Conservation (phyloP, 2,113 vertebrate genomes). For the Oreotragus oreotragus region DNA sequence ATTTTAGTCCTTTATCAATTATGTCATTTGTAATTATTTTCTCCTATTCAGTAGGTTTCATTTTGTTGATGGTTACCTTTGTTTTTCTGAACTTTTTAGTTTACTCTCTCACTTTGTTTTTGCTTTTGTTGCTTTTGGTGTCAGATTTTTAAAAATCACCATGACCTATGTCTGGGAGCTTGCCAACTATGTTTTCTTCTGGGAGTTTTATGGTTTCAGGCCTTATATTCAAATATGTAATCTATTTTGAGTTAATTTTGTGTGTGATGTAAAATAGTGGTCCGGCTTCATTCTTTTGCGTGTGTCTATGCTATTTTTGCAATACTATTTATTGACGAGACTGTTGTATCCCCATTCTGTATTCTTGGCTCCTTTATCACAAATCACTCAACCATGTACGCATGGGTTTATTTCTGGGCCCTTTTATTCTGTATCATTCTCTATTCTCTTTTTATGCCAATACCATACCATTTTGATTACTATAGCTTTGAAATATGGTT, state of each 20-base stretch:
- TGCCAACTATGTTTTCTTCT: not conserved
- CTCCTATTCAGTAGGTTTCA: not conserved
- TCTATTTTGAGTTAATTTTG: not conserved
- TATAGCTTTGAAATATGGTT: not conserved
- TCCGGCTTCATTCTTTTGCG: not conserved
- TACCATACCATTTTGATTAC: not conserved
- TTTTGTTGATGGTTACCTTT: not conserved
- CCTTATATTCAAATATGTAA: not conserved
- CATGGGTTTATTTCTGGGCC: not conserved
- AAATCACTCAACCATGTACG: not conserved
- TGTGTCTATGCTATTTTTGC: not conserved
- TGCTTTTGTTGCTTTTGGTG: not conserved
- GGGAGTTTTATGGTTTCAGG: not conserved
- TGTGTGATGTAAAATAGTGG: not conserved
- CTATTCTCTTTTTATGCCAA: not conserved
- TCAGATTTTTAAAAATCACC: not conserved
- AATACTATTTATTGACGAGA: not conserved
- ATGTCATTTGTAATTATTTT: not conserved
- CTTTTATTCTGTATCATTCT: not conserved
- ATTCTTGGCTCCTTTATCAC: not conserved
- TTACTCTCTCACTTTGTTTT: not conserved
- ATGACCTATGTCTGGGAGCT: not conserved
- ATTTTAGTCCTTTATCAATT: not conserved
- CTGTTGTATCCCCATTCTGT: not conserved
- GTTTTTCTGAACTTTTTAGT: not conserved